phyloP scores from a whole-genome alignment of 2,797 vertebrate genomes.

The Gymnocypris eckloni region DNA sequence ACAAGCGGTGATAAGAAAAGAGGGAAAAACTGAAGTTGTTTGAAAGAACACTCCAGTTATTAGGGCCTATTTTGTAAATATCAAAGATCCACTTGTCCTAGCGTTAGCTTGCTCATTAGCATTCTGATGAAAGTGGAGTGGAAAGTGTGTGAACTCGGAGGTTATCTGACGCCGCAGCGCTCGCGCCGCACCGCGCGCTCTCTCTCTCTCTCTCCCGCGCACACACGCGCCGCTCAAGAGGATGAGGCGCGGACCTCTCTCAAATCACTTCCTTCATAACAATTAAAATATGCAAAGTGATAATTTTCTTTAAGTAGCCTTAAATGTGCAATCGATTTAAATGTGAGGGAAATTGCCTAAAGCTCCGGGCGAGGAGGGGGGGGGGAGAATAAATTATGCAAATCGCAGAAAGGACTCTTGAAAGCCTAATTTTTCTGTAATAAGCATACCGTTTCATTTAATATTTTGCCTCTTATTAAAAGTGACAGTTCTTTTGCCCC shows the following conservation, averaged over 20 bases:
- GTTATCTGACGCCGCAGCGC: conserved; percentile 97
- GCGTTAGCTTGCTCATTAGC: conserved; percentile 94
- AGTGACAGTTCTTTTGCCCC: conserved; percentile 99
- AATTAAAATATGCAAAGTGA: conserved; percentile 99
- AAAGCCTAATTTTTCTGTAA: conserved; percentile 99
- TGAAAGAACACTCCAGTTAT: conserved; percentile 94
- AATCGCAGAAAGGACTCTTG: conserved; percentile 99
- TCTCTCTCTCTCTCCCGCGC: conserved; percentile 84
- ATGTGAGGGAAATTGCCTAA: conserved; percentile 99
- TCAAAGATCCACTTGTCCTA: conserved; percentile 96
- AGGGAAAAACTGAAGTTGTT: conserved; percentile 85
- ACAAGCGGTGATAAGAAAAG: conserved; percentile 5
- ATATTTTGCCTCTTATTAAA: conserved; percentile 99
- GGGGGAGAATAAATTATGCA: conserved; percentile 99
- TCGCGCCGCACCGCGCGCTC: conserved; percentile 69
- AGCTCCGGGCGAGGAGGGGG: conserved; percentile 86
- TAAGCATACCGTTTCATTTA: conserved; percentile 99
- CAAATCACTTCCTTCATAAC: conserved; percentile 99
- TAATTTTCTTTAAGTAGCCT: conserved; percentile 99
- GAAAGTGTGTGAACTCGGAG: conserved; percentile 93
- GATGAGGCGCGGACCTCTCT: conserved; percentile 97
- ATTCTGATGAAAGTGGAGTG: conserved; percentile 99
- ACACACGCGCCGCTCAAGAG: conserved; percentile 94
- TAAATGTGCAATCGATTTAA: conserved; percentile 99
- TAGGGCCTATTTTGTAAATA: conserved; percentile 99